Conservation (phyloP, 2,113 vertebrate genomes). For the Mobula birostris region DNA sequence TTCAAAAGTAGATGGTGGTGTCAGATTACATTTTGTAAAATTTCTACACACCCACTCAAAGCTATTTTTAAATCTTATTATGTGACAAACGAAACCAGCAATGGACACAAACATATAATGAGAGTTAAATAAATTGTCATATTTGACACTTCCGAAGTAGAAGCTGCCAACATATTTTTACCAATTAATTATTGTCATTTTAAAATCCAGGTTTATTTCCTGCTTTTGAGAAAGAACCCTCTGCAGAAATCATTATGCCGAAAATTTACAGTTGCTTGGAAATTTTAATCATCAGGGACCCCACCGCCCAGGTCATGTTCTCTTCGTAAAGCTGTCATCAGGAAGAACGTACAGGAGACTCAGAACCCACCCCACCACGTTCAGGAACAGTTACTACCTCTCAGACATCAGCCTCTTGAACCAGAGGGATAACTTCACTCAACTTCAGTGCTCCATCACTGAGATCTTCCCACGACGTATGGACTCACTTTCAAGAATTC, state of each 20-base stretch:
- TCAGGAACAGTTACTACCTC: no score
- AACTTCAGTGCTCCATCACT: no score
- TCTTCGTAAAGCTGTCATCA: no score
- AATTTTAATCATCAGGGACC: neutral
- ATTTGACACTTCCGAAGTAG: neutral
- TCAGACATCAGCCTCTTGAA: no score
- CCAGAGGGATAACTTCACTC: no score
- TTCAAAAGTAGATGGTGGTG: neutral
- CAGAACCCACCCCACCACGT: no score
- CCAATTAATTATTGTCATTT: neutral
- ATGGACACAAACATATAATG: neutral
- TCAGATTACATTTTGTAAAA: neutral
- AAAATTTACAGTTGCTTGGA: neutral
- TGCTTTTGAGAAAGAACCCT: neutral
- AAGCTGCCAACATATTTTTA: neutral
- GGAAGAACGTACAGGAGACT: no score
- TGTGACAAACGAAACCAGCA: neutral
- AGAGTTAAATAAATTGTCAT: neutral
- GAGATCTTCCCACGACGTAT: no score
- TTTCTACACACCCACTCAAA: neutral
- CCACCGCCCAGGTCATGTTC: no score
- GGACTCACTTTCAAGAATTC: no score
- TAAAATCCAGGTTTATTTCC: neutral
- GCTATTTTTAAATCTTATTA: neutral
- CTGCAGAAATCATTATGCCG: neutral